phyloP scores from a whole-genome alignment of 2,113 vertebrate genomes.

The Larimichthys crocea region DNA sequence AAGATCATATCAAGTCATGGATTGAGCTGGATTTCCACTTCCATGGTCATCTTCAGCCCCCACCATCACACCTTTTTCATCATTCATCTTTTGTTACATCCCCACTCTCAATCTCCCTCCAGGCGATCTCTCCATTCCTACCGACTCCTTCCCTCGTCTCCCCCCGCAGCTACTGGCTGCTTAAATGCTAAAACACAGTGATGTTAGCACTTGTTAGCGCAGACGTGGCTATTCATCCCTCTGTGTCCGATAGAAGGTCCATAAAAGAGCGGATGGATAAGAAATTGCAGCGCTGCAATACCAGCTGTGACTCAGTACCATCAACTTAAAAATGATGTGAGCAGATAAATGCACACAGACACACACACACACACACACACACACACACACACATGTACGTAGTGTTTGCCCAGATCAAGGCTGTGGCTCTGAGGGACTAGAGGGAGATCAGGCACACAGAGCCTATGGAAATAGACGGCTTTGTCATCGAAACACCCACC shows the following conservation, averaged over 20 bases:
- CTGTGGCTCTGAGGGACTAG: conserved; percentile 91
- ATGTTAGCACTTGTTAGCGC: conserved; percentile 92
- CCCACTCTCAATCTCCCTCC: conserved; percentile 29
- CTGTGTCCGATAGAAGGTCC: conserved; percentile 80
- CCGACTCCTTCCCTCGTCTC: conserved; percentile 4
- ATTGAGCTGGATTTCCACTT: conserved; percentile 86
- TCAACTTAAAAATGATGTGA: conserved; percentile 57
- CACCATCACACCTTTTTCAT: conserved; percentile 51
- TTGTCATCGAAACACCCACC: conserved; percentile 77
- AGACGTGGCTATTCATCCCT: conserved; percentile 89
- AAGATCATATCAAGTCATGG: conserved; percentile 89
- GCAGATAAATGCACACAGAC: conserved; percentile 85
- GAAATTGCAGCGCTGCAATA: conserved; percentile 91
- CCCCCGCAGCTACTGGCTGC: conserved; percentile 39
- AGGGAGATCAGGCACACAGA: conserved; percentile 91
- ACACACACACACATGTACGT: conserved; percentile 26
- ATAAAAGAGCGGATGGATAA: conserved; percentile 52
- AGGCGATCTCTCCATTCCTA: conserved; percentile 51
- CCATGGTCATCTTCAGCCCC: conserved; percentile 88
- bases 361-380: neutral
- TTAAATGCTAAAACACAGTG: conserved; percentile 84
- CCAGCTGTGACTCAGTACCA: conserved; percentile 91
- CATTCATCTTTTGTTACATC: conserved; percentile 78
- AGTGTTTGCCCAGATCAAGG: conserved; percentile 95
- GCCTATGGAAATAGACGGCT: conserved; percentile 88